Base-by-base conservation (phyloP, 2,113 vertebrate genomes). In the Heterotis niloticus region DNA sequence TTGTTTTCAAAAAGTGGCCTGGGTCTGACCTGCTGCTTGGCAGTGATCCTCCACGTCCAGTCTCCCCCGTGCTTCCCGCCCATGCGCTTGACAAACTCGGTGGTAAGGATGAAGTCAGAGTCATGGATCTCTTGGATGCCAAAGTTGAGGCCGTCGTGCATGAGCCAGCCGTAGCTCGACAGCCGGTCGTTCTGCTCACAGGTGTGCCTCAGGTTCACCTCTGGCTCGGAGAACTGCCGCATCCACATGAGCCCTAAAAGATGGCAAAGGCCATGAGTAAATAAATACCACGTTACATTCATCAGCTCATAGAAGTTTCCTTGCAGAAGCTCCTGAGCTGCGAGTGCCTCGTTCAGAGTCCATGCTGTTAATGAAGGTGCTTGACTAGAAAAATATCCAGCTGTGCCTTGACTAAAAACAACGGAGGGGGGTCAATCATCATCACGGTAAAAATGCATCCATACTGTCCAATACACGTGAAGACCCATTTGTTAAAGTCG, bases 21-120 rank as follows among this genome's bases (percentile, higher is more conserved):
- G 10, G 23, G 54, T 1, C 57, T 88, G 86, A 97, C 96, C 86
- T 95, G 92, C 64, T 89, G 89, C 80, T 92, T 92, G 17, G 91
- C 96, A 0, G 93, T 95, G 83, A 99, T 85, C 81, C 96, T 92
- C 97, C 96, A 99, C 29, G 94, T 97, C 97, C 97, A 98, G 77
- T 98, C 97, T 11, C 97, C 97, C 0, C 97, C 97, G 0, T 98
- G 95, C 5, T 86, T 80, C 1, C 97, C 97, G 18, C 96, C 97
- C 0, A 87, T 84, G 13, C 93, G 88, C 85, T 98, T 99, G 26
- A 96, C 94, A 60, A 97, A 96, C 85, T 96, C 95, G 0, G 96
- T 98, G 23, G 90, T 94, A 23, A 99, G 87, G 20, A 83, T 79
- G 86, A 98, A 89, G 17, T 92, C 91, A 0, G 83, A 87, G 44